Evolutionary conservation across 2,797 vertebrate species (phyloP), one percentile per base, ranked within the genome.

Genomic region (Distichodus sexfasciatus): DNA sequence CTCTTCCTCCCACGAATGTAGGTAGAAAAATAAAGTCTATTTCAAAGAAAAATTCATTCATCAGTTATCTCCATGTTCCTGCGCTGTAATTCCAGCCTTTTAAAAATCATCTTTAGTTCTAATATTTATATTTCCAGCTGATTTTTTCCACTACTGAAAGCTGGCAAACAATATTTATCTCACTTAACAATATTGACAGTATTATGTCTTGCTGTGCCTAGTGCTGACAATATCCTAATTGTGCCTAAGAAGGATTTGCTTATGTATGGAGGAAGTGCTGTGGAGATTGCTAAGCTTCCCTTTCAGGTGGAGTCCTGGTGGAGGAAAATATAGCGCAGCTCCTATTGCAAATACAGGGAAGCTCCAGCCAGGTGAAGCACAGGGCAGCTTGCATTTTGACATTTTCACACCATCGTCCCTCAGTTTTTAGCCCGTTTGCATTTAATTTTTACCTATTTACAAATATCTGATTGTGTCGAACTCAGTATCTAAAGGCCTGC

Each of bases 251-350:
- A 87, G 44, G 92, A 97, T 64, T 76, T 97, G 76, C 67, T 93
- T 10, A 87, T 88, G 19, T 97, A 95, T 6, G 96, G 97, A 0
- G 96, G n/a, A n/a, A n/a, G 96, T 0, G 94, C 95, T 0, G 96
- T 99, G 80, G 95, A 98, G 90, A 98, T 99, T 38, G 96, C 97
- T 0, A 96, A 99, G 81, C 69, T 99, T 96, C 84, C 95, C 97
- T 11, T 99, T 99, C 80, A 96, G 93, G 76, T 96, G 84, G 97
- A 99, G 82, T 98, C 98, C 88, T 97, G 94, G 69, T 98, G 96
- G 96, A 21, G 97, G 96, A 61, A 93, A 96, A 75, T 98, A 95
- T 79, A 98, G 57, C 94, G 96, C 48, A 98, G 93, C 86, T 98
- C 97, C 0, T 94, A 96, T 84, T 99, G 97, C 84, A 90, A 59